Evolutionary conservation across 1,140 invertebrate species (phyloP).

Genomic region (Lineus longissimus): DNA sequence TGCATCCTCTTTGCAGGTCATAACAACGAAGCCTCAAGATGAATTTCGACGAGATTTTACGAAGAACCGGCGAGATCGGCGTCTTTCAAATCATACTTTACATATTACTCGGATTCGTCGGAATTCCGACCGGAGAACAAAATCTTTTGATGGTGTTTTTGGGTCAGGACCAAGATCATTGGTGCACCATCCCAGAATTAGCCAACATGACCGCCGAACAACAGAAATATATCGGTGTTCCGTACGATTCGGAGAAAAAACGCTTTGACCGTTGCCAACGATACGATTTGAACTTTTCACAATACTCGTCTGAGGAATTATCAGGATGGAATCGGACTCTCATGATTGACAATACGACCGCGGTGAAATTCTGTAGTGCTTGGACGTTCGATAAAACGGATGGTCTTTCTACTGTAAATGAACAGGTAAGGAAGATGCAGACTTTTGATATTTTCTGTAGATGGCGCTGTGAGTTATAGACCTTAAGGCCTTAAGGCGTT

Average conservation of each 20-base stretch:
- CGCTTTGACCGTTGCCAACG: not conserved
- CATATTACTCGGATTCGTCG: conserved; percentile 2
- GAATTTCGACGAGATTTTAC: conserved; percentile 3
- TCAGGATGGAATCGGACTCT: no score
- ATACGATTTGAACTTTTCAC: not conserved
- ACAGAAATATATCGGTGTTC: not conserved
- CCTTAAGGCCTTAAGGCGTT: no score
- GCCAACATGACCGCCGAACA: not conserved
- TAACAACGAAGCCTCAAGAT: no score
- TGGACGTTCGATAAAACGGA: not conserved
- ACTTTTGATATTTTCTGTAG: no score
- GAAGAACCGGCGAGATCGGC: not conserved
- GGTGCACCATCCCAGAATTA: not conserved
- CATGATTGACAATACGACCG: not conserved
- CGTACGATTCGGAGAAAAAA: not conserved
- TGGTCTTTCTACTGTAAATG: not conserved
- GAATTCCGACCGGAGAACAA: conserved; percentile 5
- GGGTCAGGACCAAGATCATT: not conserved
- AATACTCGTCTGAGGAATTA: no score
- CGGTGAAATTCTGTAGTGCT: not conserved
- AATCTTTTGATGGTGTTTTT: not conserved
- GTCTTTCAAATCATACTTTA: not conserved
- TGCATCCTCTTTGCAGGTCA: no score
- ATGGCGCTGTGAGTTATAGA: no score
- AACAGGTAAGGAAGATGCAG: not conserved